These are phyloP conservation scores for Polietes domitor DNA, from an alignment of 2,888 invertebrate species.

Conservation along the genomic window DNA sequence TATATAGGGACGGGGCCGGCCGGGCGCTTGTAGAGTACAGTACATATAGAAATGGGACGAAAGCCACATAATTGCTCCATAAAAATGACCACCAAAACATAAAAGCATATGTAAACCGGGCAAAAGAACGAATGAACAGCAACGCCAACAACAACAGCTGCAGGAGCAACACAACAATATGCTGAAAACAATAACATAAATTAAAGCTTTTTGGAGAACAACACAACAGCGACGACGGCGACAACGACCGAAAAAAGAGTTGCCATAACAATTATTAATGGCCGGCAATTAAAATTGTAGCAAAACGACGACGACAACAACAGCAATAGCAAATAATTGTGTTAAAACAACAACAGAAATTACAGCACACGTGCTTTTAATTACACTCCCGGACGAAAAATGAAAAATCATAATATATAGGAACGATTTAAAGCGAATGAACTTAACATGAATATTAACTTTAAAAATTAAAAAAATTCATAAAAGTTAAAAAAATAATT, in stretches of 20 bases:
- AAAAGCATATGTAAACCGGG: slow-evolving; percentile 66
- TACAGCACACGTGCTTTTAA: slow-evolving; percentile 59
- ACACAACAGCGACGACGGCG: no score
- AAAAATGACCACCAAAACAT: slow-evolving; percentile 67
- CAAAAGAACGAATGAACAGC: slow-evolving; percentile 48
- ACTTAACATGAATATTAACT: neutral
- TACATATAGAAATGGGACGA: slow-evolving; percentile 14
- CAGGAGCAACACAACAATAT: slow-evolving; percentile 33
- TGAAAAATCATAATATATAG: neutral
- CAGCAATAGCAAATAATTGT: slow-evolving; percentile 20
- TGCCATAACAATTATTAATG: slow-evolving; percentile 62
- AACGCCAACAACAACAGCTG: slow-evolving; percentile 24
- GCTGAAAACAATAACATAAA: slow-evolving; percentile 10
- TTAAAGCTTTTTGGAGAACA: slow-evolving; percentile 3
- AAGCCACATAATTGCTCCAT: slow-evolving; percentile 67
- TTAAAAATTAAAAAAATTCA: neutral
- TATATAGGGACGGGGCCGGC: neutral
- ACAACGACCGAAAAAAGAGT: slow-evolving; percentile 54
- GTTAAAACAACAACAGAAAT: slow-evolving; percentile 47
- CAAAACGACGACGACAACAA: slow-evolving; percentile 33
- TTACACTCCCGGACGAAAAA: no score
- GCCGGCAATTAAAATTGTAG: slow-evolving; percentile 62
- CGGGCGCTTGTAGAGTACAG: neutral
- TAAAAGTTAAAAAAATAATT: neutral
- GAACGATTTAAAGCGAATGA: neutral